Conservation (phyloP, 2,113 vertebrate genomes). For the Eudyptes chrysolophus region DNA sequence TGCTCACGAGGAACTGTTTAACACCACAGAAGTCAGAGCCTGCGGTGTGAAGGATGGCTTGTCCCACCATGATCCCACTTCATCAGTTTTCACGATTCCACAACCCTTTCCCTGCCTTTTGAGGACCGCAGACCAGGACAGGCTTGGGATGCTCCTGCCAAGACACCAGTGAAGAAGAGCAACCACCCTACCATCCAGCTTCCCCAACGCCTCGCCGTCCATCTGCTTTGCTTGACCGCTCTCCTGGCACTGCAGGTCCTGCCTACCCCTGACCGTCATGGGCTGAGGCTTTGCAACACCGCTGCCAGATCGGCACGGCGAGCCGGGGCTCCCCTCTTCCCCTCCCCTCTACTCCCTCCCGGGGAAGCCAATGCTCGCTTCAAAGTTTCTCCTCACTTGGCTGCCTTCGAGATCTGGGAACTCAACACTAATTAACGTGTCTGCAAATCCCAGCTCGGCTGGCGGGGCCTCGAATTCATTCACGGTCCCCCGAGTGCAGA, state of each 20-base stretch:
- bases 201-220: fast-evolving
- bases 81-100: neutral
- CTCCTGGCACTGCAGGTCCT: fast-evolving
- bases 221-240: neutral
- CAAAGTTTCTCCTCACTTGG: constrained; percentile 49
- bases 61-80: neutral
- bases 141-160: neutral
- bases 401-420: constrained; percentile 58
- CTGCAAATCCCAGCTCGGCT: constrained; percentile 65
- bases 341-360: neutral
- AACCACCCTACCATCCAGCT: neutral
- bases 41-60: neutral
- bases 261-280: fast-evolving
- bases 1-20: neutral
- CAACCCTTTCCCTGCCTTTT: neutral
- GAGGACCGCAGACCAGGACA: neutral
- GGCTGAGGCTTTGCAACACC: neutral
- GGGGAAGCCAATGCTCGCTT: constrained; percentile 15
- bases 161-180: neutral
- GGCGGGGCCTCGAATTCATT: neutral
- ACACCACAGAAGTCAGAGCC: neutral
- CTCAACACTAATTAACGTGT: constrained; percentile 69
- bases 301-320: fast-evolving
- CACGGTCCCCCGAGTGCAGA: constrained; percentile 11
- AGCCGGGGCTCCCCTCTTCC: neutral